Conservation (phyloP, 2,888 invertebrate species). For the Tholera decimalis region DNA sequence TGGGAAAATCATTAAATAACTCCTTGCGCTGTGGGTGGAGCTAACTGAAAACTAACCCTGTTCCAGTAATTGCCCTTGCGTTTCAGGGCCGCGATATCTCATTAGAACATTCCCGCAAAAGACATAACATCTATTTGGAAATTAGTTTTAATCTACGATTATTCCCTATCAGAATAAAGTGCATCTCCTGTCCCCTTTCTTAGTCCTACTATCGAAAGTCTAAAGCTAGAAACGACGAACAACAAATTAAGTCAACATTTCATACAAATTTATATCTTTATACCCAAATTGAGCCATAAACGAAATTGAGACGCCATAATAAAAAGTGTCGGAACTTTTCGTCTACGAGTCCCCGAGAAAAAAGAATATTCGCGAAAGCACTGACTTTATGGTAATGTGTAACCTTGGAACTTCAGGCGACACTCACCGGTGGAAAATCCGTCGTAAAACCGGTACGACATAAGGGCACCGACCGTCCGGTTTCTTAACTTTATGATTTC, state of each 20-base stretch:
- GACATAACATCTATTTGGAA: no score
- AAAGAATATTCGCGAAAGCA: slow-evolving; percentile 44
- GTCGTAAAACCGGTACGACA: slow-evolving; percentile 51
- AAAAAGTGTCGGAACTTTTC: slow-evolving; percentile 54
- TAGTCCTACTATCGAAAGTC: slow-evolving; percentile 15
- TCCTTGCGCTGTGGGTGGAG: no score
- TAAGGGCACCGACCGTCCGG: slow-evolving; percentile 46
- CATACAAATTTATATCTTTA: slow-evolving; percentile 45
- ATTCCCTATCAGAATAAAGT: neutral
- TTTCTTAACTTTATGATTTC: slow-evolving; percentile 35
- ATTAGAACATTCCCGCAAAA: no score
- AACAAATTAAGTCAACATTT: slow-evolving; percentile 42
- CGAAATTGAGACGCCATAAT: slow-evolving; percentile 52
- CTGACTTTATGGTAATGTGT: slow-evolving; percentile 60
- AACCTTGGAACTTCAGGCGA: slow-evolving; percentile 54
- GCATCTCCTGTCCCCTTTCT: no score
- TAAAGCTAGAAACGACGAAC: slow-evolving; percentile 21
- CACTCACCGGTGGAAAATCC: slow-evolving; percentile 36
- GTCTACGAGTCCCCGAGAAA: slow-evolving; percentile 28
- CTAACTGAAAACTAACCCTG: no score
- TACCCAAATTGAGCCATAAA: slow-evolving; percentile 57
- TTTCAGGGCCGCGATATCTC: no score
- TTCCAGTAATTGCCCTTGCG: no score
- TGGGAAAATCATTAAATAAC: no score
- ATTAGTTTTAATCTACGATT: no score